Percentiles rank a stretch among this genome's conserved stretches.
phyloP scores from a whole-genome alignment of 1,140 invertebrate species.

The Philaenus spumarius region DNA sequence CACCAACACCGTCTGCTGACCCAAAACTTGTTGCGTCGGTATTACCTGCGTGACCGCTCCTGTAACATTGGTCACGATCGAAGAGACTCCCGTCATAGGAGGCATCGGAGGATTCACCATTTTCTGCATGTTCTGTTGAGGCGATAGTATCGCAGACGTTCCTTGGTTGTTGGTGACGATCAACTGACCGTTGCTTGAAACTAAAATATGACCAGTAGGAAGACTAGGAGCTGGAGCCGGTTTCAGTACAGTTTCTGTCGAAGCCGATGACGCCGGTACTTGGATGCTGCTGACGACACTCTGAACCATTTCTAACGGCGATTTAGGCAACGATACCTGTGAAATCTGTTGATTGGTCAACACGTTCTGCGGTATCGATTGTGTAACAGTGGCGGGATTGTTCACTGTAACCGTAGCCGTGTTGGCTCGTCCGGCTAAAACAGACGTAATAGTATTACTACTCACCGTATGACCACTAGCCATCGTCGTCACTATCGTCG shows the following conservation, averaged over 20 bases:
- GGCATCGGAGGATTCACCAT: conserved; percentile 49
- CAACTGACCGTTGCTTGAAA: conserved; percentile 65
- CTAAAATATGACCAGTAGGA: conserved; percentile 61
- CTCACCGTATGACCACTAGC: conserved; percentile 64
- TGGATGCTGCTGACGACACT: conserved; percentile 71
- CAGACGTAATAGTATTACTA: conserved; percentile 69
- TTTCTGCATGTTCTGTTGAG: conserved; percentile 44
- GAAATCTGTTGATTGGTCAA: conserved; percentile 13
- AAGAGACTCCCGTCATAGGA: conserved; percentile 58
- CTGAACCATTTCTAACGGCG: conserved; percentile 71
- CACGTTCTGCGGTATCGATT: not conserved
- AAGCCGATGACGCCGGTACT: conserved; percentile 37
- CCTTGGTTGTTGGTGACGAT: conserved; percentile 52
- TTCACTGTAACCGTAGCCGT: conserved; percentile 66
- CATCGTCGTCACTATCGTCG: conserved; percentile 56
- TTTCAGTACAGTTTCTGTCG: conserved; percentile 22
- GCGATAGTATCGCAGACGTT: conserved; percentile 17
- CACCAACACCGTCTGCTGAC: conserved; percentile 71
- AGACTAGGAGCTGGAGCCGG: conserved; percentile 33
- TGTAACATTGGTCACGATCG: conserved; percentile 62
- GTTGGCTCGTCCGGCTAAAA: conserved; percentile 63
- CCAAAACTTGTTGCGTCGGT: conserved; percentile 54
- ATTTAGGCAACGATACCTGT: conserved; percentile 46
- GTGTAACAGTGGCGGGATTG: conserved; percentile 10
- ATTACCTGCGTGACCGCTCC: conserved; percentile 54